Evolutionary conservation across 2,888 invertebrate species (phyloP), one percentile per base, ranked within the genome.

Genomic region (Conchocele bisecta): DNA sequence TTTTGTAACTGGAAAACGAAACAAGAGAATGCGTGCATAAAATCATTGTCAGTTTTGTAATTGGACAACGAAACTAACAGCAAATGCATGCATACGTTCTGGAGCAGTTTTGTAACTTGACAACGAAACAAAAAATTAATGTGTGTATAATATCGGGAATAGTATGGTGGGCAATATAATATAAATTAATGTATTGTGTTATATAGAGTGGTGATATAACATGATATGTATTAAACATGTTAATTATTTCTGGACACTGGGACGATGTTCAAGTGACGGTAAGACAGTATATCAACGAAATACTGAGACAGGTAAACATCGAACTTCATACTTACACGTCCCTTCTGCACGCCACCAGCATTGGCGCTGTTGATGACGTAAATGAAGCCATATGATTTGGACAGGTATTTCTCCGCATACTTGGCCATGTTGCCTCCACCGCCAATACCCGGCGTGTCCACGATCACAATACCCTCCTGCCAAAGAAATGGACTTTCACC

Each of bases 401-500:
- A 61, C 35, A 88, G 78, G 69, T 88, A 87, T 15, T 75, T 60
- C 17, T 85, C 82, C 3, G 87, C 79, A 29, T 81, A 73, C 29
- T 80, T 73, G 1, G 82, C 73, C 71, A 85, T 78, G 33, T 83
- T 78, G 17, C 75, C 71, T n/a, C 79, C 81, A 11, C 83, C 87
- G 26, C 88, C 86, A 22, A 88, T 84, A 5, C 88, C 88, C 3
- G 88, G 88, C 5, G 85, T 88, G 67, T 88, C 88, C 17, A 88
- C 84, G 24, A 88, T 84, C 24, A 84, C 84, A 3, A 88, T 73
- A 6, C 86, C 86, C 50, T 86, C 86, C 88, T 88, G 69, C 17
- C 72, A 66, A 54, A 31, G 7, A 13, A 22, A 39, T 39, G 6
- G 7, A 39, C 6, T 4, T 20, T 22, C 5, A 44, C 11, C 9